Conservation (phyloP, 1,140 invertebrate species). For the Drosophila murphyi region DNA sequence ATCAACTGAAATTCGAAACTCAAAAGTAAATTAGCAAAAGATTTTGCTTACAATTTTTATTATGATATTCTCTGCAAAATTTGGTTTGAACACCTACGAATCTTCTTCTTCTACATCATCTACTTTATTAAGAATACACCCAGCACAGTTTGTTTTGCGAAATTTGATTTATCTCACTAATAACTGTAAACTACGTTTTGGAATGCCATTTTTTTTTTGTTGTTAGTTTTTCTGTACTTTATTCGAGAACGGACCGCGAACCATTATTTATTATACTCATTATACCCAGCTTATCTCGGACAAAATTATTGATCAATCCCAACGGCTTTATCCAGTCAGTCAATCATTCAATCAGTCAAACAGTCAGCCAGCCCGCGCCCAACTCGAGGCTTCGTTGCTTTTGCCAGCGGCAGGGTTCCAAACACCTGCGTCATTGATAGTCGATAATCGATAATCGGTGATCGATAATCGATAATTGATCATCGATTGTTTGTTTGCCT, state of each 20-base stretch:
- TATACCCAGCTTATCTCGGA: conserved; percentile 12
- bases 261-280: background rate
- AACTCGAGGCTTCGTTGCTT: conserved; percentile 58
- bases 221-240: conserved; percentile 14
- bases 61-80: conserved; percentile 38
- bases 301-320: conserved; percentile 33
- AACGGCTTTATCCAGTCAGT: conserved; percentile 51
- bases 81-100: conserved; percentile 32
- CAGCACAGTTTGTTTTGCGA: conserved; percentile 37
- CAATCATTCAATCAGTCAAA: conserved; percentile 51
- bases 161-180: conserved; percentile 26
- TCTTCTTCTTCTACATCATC: conserved; percentile 6
- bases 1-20: conserved; percentile 69
- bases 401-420: conserved; percentile 41
- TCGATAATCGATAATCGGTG: conserved; percentile 5
- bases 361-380: conserved; percentile 81
- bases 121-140: conserved; percentile 19
- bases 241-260: conserved; percentile 2
- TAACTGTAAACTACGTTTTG: conserved; percentile 45
- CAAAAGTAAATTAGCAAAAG: conserved; percentile 64
- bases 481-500: conserved; percentile 16
- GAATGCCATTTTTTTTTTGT: conserved; percentile 42
- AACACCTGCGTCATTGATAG: conserved; percentile 16
- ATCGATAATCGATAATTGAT: conserved; percentile 16
- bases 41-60: conserved; percentile 39